Conservation (phyloP, 2,888 invertebrate genomes). For the Halocaridina rubra region DNA sequence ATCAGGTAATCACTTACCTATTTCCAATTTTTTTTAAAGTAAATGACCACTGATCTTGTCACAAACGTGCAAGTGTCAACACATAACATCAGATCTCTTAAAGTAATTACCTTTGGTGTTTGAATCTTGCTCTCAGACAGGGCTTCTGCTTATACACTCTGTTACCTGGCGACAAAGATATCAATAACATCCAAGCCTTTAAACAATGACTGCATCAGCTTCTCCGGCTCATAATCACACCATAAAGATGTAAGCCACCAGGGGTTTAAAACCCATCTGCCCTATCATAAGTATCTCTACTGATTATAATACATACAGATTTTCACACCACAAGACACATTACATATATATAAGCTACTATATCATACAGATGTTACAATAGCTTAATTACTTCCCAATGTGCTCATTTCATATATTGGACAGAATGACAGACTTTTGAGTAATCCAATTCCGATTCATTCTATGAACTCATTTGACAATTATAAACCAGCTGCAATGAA, state of each 20-base stretch:
- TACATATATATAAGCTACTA: slow-evolving; percentile 49
- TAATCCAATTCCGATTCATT: not conserved
- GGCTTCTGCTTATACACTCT: too few relatives aligned
- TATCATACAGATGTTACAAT: slow-evolving; percentile 44
- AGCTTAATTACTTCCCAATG: slow-evolving; percentile 46
- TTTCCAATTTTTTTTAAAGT: not conserved
- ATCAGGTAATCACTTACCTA: too few relatives aligned
- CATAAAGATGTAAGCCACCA: too few relatives aligned
- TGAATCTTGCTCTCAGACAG: slow-evolving; percentile 37
- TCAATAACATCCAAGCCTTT: not conserved
- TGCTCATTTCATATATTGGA: slow-evolving; percentile 46
- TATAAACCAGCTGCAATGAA: too few relatives aligned
- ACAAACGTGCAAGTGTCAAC: slow-evolving; percentile 41
- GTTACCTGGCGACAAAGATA: too few relatives aligned
- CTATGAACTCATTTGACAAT: not conserved
- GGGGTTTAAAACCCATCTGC: too few relatives aligned
- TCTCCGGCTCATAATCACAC: too few relatives aligned
- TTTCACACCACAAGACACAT: slow-evolving; percentile 41
- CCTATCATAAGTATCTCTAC: too few relatives aligned
- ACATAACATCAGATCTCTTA: slow-evolving; percentile 56
- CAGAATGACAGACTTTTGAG: slow-evolving; percentile 15
- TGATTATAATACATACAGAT: too few relatives aligned
- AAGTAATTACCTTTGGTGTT: slow-evolving; percentile 53
- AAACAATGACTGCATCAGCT: too few relatives aligned
- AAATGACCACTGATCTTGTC: slow-evolving; percentile 30